These are phyloP conservation scores for Nibea albiflora DNA, from an alignment of 2,113 vertebrate genomes.

Conservation along the genomic window DNA sequence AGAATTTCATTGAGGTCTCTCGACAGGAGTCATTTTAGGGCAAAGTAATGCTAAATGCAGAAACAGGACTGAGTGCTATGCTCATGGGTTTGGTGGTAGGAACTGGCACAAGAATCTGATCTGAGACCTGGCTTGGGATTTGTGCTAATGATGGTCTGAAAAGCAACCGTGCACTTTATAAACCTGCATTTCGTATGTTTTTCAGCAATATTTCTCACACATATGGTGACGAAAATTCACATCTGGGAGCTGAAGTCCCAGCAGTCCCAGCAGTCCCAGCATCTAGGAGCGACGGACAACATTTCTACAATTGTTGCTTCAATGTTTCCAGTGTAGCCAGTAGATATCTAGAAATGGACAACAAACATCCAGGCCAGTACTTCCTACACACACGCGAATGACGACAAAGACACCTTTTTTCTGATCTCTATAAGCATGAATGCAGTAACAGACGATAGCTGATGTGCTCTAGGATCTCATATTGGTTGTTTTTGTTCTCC, in stretches of 20 bases:
- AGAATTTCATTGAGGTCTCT: slow-evolving; percentile 32
- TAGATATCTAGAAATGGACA: too few relatives aligned
- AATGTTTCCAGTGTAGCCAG: too few relatives aligned
- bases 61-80: slow-evolving; percentile 33
- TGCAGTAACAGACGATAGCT: too few relatives aligned
- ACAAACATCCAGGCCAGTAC: too few relatives aligned
- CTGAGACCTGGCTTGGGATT: slow-evolving; percentile 23
- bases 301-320: too few relatives aligned
- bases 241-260: background rate
- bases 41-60: slow-evolving; percentile 47
- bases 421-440: too few relatives aligned
- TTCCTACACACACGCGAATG: too few relatives aligned
- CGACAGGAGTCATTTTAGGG: slow-evolving; percentile 43
- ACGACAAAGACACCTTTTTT: too few relatives aligned
- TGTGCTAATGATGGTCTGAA: slow-evolving; percentile 18
- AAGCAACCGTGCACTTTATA: slow-evolving; percentile 1
- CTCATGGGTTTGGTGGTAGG: slow-evolving; percentile 24
- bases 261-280: too few relatives aligned
- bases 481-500: too few relatives aligned
- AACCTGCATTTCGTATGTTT: background rate
- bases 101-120: slow-evolving; percentile 45
- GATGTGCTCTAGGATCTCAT: too few relatives aligned
- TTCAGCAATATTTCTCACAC: background rate
- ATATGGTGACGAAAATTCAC: background rate
- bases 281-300: too few relatives aligned